phyloP scores from a whole-genome alignment of 2,888 invertebrate genomes.

The Oxycera nigricornis region DNA sequence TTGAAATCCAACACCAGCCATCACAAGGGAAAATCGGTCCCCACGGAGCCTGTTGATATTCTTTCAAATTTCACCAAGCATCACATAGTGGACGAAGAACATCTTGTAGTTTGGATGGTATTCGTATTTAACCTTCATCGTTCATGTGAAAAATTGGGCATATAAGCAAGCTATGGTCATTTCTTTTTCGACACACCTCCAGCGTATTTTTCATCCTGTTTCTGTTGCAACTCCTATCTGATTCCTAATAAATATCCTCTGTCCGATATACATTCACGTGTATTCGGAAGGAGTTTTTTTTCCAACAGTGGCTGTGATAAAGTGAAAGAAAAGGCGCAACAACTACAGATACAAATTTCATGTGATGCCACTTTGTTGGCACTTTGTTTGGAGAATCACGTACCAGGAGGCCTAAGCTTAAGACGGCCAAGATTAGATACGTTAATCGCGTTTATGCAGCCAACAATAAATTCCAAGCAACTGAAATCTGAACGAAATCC shows the following conservation, averaged over 20 bases:
- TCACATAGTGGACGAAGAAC: background rate
- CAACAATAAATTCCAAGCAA: slow-evolving; percentile 35
- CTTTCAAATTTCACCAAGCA: background rate
- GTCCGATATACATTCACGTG: too few relatives aligned
- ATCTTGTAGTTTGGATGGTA: slow-evolving; percentile 22
- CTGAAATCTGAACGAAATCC: slow-evolving; percentile 25
- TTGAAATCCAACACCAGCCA: slow-evolving; percentile 29
- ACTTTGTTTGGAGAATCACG: slow-evolving; percentile 38
- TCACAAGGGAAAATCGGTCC: slow-evolving; percentile 21
- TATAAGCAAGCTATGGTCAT: slow-evolving; percentile 2
- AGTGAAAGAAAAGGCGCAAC: slow-evolving; percentile 21
- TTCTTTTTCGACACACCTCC: background rate
- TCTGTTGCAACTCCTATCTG: slow-evolving; percentile 13
- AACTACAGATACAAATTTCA: slow-evolving; percentile 26
- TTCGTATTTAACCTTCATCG: slow-evolving; percentile 26
- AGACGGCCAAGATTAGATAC: slow-evolving; percentile 39
- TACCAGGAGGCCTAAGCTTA: slow-evolving; percentile 20
- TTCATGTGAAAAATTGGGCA: slow-evolving; percentile 1
- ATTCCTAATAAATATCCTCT: slow-evolving; percentile 34
- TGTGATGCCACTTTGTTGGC: slow-evolving; percentile 5
- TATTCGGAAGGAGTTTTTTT: slow-evolving; percentile 14
- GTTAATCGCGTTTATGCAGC: slow-evolving; percentile 35
- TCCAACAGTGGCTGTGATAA: slow-evolving; percentile 29
- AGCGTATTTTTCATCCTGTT: background rate
- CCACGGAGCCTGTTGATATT: slow-evolving; percentile 39